Evolutionary conservation across 2,888 invertebrate genomes (phyloP), one percentile per base, ranked within the genome.

Genomic region (Hypolimnas misippus): DNA sequence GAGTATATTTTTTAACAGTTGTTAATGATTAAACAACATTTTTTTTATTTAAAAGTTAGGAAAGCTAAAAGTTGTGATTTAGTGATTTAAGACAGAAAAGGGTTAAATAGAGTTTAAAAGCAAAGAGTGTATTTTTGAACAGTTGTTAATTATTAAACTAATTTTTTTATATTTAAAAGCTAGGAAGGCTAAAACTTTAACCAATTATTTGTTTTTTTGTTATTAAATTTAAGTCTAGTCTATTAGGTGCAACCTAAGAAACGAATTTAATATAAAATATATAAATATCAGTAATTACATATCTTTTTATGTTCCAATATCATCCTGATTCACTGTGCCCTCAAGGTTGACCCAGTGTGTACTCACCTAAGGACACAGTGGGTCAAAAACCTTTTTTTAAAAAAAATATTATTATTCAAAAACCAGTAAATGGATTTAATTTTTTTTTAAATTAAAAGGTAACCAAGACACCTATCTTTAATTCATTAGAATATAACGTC

Each of bases 371-470:
- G 35, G 35, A 35, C 35, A 35, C 35, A 35, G 35, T 35, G n/a
- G n/a, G 35, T 35, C 35, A 35, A n/a, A 35, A 35, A 12, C 35
- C n/a, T 35, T 35, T 35, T n/a, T n/a, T 35, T 35, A n/a, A n/a
- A n/a, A n/a, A n/a, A n/a, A n/a, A 12, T 12, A 12, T 35, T 35
- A 35, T 35, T 12, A 35, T n/a, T 35, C 10, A 35, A 35, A 35
- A 35, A n/a, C 10, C 12, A 35, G 3, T 3, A n/a, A n/a, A 35
- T 35, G n/a, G 8, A 35, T 35, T 35, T 35, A 35, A 35, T 12
- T 12, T 12, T 12, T 3, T 1, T 35, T 35, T 3, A 12, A n/a
- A 35, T 12, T 12, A 35, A 35, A 35, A 35, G 3, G 35, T 10
- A 35, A 12, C 35, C 35, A 35, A 35, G 35, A 35, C 3, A 35